phyloP scores from a whole-genome alignment of 2,888 invertebrate species.

The Actias luna region DNA sequence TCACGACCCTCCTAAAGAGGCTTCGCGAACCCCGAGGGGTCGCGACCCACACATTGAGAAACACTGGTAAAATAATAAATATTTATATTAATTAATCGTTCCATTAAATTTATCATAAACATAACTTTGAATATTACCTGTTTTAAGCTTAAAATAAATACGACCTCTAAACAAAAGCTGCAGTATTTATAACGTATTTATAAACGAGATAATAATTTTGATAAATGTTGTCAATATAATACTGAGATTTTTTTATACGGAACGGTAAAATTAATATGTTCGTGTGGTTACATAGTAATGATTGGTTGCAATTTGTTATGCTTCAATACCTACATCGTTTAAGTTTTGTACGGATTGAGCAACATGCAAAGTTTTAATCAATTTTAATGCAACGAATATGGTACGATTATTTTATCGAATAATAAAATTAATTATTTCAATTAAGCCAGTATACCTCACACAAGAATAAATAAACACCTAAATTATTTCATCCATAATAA shows the following conservation, averaged over 20 bases:
- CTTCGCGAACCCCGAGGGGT: too few relatives aligned
- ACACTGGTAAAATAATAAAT: background rate
- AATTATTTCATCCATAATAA: background rate
- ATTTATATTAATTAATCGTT: background rate
- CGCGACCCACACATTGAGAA: too few relatives aligned
- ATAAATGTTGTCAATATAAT: slow-evolving; percentile 8
- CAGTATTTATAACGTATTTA: too few relatives aligned
- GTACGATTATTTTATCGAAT: background rate
- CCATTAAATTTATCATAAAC: background rate
- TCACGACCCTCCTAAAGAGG: too few relatives aligned
- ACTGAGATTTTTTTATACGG: background rate
- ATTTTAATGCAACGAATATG: slow-evolving; percentile 1
- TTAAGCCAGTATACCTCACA: background rate
- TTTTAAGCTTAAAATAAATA: slow-evolving; percentile 30
- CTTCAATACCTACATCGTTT: slow-evolving; percentile 7
- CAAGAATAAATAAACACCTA: background rate
- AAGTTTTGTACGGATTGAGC: background rate
- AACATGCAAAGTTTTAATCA: slow-evolving; percentile 11
- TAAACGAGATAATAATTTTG: slow-evolving; percentile 3
- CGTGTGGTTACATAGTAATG: slow-evolving; percentile 4
- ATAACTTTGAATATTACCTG: background rate
- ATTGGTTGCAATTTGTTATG: slow-evolving; percentile 10
- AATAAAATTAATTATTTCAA: background rate
- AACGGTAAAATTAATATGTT: slow-evolving; percentile 4
- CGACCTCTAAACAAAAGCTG: slow-evolving; percentile 45